Evolutionary conservation across 1,140 invertebrate species (phyloP).

Genomic region (Zophobas atratus): DNA sequence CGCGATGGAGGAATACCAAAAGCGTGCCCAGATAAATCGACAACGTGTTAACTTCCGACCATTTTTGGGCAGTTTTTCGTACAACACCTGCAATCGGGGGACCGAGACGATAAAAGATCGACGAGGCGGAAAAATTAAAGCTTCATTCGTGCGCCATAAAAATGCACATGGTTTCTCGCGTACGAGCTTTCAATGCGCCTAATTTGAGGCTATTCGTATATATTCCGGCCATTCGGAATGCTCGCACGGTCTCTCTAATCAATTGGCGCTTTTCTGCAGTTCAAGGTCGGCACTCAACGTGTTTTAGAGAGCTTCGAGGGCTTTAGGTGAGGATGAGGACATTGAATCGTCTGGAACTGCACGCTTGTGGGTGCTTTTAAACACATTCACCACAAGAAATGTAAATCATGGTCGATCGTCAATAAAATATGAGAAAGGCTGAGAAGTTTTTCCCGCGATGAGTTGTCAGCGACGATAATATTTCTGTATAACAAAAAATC

Average conservation of each 20-base stretch:
- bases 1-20: constrained; percentile 56
- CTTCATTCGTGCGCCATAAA: neutral
- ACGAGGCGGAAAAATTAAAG: neutral
- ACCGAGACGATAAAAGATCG: neutral
- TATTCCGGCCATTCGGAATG: neutral
- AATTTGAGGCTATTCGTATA: neutral
- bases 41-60: constrained; percentile 30
- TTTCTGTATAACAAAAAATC: no score
- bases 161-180: neutral
- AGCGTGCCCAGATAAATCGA: constrained; percentile 23
- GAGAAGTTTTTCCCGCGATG: no score
- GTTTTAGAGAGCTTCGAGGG: no score
- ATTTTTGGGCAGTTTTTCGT: constrained; percentile 10
- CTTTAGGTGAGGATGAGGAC: no score
- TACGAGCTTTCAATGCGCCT: neutral
- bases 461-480: no score
- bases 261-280: neutral
- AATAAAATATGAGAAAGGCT: no score
- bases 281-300: neutral
- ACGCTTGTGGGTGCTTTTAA: no score
- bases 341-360: no score
- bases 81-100: neutral
- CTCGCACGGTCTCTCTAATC: neutral
- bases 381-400: no score
- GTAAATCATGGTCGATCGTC: no score